Conservation (phyloP, 2,797 vertebrate genomes). For the Anas flavirostris region DNA sequence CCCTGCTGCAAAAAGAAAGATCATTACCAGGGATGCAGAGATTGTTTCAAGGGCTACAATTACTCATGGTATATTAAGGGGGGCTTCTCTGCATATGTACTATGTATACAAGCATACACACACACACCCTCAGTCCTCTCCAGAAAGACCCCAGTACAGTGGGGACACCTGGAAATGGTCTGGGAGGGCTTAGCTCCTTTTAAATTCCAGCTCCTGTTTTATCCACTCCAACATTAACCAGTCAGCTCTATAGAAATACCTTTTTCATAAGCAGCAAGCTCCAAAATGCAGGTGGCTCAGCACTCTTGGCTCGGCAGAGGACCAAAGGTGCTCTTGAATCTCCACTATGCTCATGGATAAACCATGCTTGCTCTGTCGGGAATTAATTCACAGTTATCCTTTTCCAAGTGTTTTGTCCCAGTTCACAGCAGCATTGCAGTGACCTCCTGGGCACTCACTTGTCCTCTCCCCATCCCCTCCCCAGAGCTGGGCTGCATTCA, state of each 20-base stretch:
- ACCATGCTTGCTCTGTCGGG: background rate
- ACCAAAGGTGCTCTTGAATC: background rate
- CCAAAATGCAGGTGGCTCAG: background rate
- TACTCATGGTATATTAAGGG: background rate
- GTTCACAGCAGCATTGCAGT: background rate
- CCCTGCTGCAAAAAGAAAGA: background rate
- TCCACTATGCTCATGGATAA: background rate
- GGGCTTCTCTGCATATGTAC: rapidly evolving
- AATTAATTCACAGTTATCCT: background rate
- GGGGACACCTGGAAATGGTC: background rate
- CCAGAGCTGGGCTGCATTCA: background rate
- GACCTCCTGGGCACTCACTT: too few species aligned
- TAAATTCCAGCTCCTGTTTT: background rate
- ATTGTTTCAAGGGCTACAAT: background rate
- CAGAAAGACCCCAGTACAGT: background rate
- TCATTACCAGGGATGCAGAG: background rate
- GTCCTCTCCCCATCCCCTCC: background rate
- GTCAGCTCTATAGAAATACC: background rate
- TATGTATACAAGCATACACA: background rate
- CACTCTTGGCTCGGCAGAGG: background rate
- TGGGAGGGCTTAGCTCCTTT: background rate
- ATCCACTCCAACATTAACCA: background rate
- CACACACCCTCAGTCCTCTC: background rate
- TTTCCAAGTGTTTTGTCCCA: background rate
- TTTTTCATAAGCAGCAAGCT: background rate